Evolutionary conservation across 1,140 invertebrate genomes (phyloP).

Genomic region (Hirudo medicinalis): DNA sequence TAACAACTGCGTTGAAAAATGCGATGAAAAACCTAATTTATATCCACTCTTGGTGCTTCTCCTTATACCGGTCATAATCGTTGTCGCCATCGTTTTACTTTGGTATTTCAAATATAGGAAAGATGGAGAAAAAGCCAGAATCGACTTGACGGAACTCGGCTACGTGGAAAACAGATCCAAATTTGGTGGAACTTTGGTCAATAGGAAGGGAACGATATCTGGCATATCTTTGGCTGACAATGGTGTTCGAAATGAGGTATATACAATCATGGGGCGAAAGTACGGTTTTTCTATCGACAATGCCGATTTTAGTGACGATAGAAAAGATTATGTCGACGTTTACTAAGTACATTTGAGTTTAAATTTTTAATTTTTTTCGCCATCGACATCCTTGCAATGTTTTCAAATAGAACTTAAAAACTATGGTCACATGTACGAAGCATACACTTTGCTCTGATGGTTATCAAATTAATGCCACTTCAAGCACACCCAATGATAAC

Average conservation of each 20-base stretch:
- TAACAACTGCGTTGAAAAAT: no score
- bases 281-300: constrained; percentile 1
- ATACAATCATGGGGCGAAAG: background rate
- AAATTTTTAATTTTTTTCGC: no score
- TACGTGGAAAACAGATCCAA: constrained; percentile 8
- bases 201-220: background rate
- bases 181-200: background rate
- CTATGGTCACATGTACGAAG: no score
- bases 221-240: background rate
- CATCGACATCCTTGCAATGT: no score
- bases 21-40: no score
- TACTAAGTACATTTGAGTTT: no score
- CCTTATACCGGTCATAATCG: background rate
- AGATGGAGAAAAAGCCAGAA: background rate
- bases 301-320: background rate
- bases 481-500: no score
- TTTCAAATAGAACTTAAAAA: no score
- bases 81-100: background rate
- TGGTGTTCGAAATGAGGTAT: constrained; percentile 1
- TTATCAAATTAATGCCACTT: no score
- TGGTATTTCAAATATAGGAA: constrained; percentile 1
- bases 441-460: no score
- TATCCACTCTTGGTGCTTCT: background rate
- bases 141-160: constrained; percentile 1
- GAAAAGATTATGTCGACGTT: no score